Evolutionary conservation across 1,140 invertebrate species (phyloP).

Genomic region (Lepeophtheirus salmonis): DNA sequence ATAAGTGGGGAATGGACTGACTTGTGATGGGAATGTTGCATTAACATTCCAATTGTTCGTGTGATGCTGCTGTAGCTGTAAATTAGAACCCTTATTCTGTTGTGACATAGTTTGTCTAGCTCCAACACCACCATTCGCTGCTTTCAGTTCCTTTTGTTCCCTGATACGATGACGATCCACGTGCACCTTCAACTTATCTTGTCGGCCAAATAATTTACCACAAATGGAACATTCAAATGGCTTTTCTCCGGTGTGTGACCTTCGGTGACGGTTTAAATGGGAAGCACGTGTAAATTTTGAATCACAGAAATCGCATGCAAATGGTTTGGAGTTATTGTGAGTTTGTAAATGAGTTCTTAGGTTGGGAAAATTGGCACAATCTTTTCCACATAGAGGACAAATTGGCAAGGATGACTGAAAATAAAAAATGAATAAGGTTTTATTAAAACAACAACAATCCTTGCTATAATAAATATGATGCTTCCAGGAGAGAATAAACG

Average conservation of each 20-base stretch:
- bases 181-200: conserved; percentile 74
- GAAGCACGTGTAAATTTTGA: conserved; percentile 10
- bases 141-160: neutral
- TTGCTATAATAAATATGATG: no score
- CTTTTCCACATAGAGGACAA: conserved; percentile 12
- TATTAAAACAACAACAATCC: no score
- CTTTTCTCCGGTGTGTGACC: conserved; percentile 93
- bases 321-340: conserved; percentile 14
- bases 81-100: neutral
- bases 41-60: neutral
- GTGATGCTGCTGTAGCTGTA: no score
- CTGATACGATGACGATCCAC: conserved; percentile 5
- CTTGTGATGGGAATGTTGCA: neutral
- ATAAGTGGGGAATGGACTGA: neutral
- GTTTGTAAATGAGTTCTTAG: conserved; percentile 12
- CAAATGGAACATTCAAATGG: conserved; percentile 89
- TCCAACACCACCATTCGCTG: no score
- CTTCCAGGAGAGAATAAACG: no score
- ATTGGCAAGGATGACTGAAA: conserved; percentile 1
- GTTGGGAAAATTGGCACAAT: conserved; percentile 13
- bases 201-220: conserved; percentile 88
- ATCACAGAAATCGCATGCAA: conserved; percentile 14
- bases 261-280: conserved; percentile 35
- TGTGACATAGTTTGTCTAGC: no score
- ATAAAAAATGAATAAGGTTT: neutral